Evolutionary conservation across 2,113 vertebrate genomes (phyloP), one percentile per base, ranked within the genome.

Genomic region (Ceyx cyanopectus): DNA sequence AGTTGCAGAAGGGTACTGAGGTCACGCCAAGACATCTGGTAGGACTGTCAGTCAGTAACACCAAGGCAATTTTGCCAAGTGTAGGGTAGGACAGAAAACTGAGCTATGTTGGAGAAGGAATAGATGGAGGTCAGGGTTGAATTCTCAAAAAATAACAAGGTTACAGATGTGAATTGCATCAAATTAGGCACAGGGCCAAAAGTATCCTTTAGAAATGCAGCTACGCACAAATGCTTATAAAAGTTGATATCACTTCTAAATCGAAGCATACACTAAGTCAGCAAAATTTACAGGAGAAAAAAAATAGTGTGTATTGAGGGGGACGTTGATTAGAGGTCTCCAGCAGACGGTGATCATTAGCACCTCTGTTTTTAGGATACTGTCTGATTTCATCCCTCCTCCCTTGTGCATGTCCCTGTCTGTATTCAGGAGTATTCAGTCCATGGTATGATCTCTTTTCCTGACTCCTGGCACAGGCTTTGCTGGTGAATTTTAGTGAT

Each of bases 1-100:
- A 88, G 76, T 94, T 88, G 51, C 69, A 67, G 43, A 60, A 92
- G 81, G 93, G 63, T 43, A 27, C 57, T n/a, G 73, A 56, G 91
- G 89, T 93, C 94, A 68, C 51, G 27, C 73, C 43, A 84, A 93
- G 93, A 70, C 94, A 90, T 89, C 86, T 92, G 92, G 72, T 80
- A 76, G 72, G 56, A 54, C 82, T 93, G 93, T 76, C 91, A 95
- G 75, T 85, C 58, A 76, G 72, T 58, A 82, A 23, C 30, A 53
- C 1, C 0, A 23, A 32, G 50, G 29, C 34, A 18, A 1, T 29
- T 79, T 68, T 85, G 57, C 81, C 88, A 61, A 80, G 75, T 5
- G 5, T 27, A 40, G 58, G 34, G 43, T 45, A 32, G 70, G 75
- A 66, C 3, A 72, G 67, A 91, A 90, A 91, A 61, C 3, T 58